phyloP scores from a whole-genome alignment of 2,113 vertebrate genomes.

The Lucifuga dentata region DNA sequence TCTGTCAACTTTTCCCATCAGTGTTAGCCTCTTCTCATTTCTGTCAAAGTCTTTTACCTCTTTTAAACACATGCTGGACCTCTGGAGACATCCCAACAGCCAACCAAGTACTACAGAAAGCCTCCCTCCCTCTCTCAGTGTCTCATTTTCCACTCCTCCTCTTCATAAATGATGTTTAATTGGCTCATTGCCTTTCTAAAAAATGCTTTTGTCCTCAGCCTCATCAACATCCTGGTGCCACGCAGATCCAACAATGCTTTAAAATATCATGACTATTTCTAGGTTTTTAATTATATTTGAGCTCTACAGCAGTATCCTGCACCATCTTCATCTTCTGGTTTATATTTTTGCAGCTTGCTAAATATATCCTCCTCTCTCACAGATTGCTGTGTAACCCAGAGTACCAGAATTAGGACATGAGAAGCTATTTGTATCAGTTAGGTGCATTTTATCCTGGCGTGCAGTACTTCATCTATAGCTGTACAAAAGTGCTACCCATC shows the following conservation, averaged over 20 bases:
- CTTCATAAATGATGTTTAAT: constrained; percentile 49
- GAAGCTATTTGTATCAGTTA: constrained; percentile 62
- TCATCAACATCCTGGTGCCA: constrained; percentile 17
- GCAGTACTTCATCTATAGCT: constrained; percentile 59
- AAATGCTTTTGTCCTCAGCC: constrained; percentile 21
- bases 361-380: constrained; percentile 66
- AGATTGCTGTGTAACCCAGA: constrained; percentile 70
- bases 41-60: constrained; percentile 66
- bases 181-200: constrained; percentile 42
- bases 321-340: constrained; percentile 32
- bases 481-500: constrained; percentile 38
- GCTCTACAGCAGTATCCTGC: constrained; percentile 14
- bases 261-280: not conserved
- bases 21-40: constrained; percentile 64
- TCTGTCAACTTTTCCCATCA: constrained; percentile 63
- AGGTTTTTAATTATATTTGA: not conserved
- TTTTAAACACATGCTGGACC: constrained; percentile 77
- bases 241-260: not conserved
- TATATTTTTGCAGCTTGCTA: constrained; percentile 47
- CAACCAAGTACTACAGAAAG: constrained; percentile 74
- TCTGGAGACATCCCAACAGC: constrained; percentile 74
- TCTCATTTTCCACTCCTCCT: constrained; percentile 68
- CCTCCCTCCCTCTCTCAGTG: constrained; percentile 66
- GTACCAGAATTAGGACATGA: constrained; percentile 75
- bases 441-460: constrained; percentile 50